A percentile compares a stretch with the other conserved stretches of the same genome.
Conservation (phyloP, 2,113 vertebrate species). For the Calyptomena viridis region DNA sequence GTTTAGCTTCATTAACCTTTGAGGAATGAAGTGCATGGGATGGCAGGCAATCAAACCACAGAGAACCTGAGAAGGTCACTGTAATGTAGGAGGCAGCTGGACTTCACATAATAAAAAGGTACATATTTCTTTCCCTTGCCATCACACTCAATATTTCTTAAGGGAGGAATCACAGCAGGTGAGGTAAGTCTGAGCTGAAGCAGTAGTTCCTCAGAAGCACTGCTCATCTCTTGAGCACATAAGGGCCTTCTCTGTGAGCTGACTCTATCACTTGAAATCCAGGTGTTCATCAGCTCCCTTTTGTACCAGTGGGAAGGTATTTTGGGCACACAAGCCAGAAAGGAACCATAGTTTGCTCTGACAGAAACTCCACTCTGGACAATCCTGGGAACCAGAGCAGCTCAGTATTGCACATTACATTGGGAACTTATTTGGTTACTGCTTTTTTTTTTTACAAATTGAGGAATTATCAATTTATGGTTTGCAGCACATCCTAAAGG, state of each 20-base stretch:
- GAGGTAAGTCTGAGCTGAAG: not conserved
- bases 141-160: not conserved
- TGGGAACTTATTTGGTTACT: not conserved
- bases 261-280: not conserved
- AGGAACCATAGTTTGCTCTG: not conserved
- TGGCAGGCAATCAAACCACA: slow-evolving; percentile 1
- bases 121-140: not conserved
- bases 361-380: not conserved
- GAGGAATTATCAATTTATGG: not conserved
- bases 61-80: slow-evolving; percentile 12
- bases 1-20: slow-evolving; percentile 60
- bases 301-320: not conserved
- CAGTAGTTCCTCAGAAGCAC: not conserved
- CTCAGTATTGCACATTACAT: rapidly evolving
- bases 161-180: not conserved
- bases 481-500: not conserved
- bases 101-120: not conserved
- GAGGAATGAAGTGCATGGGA: not conserved
- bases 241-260: not conserved
- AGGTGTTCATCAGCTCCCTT: not conserved
- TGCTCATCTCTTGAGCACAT: not conserved
- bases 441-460: not conserved
- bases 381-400: not conserved
- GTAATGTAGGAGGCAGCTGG: not conserved
- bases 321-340: not conserved